phyloP scores from a whole-genome alignment of 1,140 invertebrate species.

The Procambarus virginalis region DNA sequence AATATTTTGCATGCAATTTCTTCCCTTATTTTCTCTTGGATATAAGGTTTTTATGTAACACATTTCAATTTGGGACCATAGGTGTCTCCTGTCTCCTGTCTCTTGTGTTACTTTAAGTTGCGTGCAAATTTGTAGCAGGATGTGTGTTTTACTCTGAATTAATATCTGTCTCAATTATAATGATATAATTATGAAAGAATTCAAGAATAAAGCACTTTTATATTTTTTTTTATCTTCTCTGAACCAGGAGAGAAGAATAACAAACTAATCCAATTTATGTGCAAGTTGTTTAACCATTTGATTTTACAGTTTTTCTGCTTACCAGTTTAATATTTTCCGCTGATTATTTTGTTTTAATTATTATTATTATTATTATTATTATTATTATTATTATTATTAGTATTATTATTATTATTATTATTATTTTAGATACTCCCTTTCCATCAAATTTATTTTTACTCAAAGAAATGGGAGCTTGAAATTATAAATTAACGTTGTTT shows the following conservation, averaged over 20 bases:
- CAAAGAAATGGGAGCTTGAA: slow-evolving; percentile 24
- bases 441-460: slow-evolving; percentile 20
- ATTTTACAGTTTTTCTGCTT: too few relatives aligned
- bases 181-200: too few relatives aligned
- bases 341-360: slow-evolving; percentile 1
- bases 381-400: background rate
- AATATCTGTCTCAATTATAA: too few relatives aligned
- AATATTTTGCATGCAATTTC: too few relatives aligned
- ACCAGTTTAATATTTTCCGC: background rate
- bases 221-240: too few relatives aligned
- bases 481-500: slow-evolving; percentile 34
- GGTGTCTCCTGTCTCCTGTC: background rate
- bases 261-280: too few relatives aligned
- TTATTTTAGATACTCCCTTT: slow-evolving; percentile 13
- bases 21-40: background rate
- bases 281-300: too few relatives aligned
- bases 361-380: background rate
- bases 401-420: slow-evolving; percentile 18
- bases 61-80: background rate
- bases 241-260: too few relatives aligned
- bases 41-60: background rate
- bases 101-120: background rate
- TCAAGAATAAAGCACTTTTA: too few relatives aligned
- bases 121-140: too few relatives aligned
- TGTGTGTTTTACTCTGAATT: too few relatives aligned